phyloP scores from a whole-genome alignment of 2,888 invertebrate genomes.

The Parapristionchus giblindavisi region DNA sequence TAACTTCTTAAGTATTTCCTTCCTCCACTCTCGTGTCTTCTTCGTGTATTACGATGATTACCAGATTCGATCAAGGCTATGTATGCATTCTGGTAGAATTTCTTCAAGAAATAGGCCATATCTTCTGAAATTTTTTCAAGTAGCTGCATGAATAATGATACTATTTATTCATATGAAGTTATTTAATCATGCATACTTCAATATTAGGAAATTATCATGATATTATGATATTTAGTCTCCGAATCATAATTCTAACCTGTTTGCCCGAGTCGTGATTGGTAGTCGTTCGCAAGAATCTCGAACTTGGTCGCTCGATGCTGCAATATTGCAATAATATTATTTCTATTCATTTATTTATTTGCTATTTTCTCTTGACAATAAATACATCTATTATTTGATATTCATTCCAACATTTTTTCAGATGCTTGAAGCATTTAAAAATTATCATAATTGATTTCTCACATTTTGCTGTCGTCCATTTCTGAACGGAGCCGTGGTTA shows the following conservation, averaged over 20 bases:
- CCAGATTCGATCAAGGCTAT: constrained; percentile 19
- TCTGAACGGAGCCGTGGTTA: constrained; percentile 22
- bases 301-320: constrained; percentile 28
- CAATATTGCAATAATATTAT: no score
- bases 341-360: no score
- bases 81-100: constrained; percentile 20
- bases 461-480: constrained; percentile 17
- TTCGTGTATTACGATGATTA: constrained; percentile 10
- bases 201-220: not conserved
- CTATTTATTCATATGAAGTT: no score
- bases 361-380: no score
- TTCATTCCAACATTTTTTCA: no score
- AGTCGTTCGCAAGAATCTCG: constrained; percentile 8
- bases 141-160: no score
- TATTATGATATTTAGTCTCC: not conserved
- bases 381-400: no score
- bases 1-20: no score
- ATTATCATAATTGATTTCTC: no score
- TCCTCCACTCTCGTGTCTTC: constrained; percentile 14
- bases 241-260: not conserved
- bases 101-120: constrained; percentile 6
- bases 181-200: not conserved
- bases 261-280: constrained; percentile 24
- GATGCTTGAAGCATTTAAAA: no score
- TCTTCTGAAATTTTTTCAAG: not conserved